phyloP scores from a whole-genome alignment of 30 jellyfish, hydroid and myxozoan species.

The Hydractinia echinata region DNA sequence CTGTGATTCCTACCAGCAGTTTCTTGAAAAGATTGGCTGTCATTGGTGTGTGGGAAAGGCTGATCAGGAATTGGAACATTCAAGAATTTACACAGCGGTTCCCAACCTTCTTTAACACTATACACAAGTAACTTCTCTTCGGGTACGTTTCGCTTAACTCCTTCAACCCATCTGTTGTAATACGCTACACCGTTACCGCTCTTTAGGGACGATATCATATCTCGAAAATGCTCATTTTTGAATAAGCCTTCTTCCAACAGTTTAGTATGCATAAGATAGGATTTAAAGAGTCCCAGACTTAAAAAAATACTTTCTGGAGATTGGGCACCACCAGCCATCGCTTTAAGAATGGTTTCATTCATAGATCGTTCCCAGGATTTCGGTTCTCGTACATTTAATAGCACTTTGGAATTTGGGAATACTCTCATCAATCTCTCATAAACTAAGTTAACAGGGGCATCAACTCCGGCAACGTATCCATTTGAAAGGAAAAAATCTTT shows the following conservation, averaged over 20 bases:
- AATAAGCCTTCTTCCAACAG: too few relatives aligned
- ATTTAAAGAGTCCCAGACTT: background rate
- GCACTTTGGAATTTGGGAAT: background rate
- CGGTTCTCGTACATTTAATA: background rate
- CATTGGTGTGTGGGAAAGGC: background rate
- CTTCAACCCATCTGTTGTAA: background rate
- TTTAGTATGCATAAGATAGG: background rate
- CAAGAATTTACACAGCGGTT: slow-evolving; percentile 4
- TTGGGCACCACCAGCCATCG: background rate
- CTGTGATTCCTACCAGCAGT: too few relatives aligned
- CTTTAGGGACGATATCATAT: background rate
- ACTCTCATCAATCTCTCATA: background rate
- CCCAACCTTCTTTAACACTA: slow-evolving; percentile 1
- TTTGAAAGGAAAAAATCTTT: background rate
- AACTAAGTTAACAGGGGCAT: background rate
- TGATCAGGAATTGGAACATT: background rate
- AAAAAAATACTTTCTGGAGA: background rate
- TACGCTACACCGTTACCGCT: background rate
- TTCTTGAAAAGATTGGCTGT: background rate
- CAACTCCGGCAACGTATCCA: background rate
- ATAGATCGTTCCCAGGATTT: background rate
- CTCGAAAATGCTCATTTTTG: background rate
- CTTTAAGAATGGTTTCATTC: background rate
- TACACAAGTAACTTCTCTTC: background rate
- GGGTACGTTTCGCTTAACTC: background rate